phyloP scores from a whole-genome alignment of 2,797 vertebrate genomes.

The Chaunax sp. region DNA sequence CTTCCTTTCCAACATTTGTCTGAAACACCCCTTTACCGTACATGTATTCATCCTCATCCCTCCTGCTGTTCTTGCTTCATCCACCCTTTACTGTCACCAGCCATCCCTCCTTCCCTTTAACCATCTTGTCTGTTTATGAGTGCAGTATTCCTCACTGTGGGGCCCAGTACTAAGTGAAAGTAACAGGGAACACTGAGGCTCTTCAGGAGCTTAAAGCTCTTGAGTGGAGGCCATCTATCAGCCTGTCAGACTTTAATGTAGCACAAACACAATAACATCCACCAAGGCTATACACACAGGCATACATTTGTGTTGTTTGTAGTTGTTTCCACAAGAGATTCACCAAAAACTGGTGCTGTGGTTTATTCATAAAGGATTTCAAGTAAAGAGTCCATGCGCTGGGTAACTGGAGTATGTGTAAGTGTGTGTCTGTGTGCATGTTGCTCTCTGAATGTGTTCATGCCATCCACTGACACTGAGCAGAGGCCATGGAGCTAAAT shows the following conservation, averaged over 20 bases:
- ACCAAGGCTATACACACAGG: conserved; percentile 2
- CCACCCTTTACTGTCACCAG: conserved; percentile 7
- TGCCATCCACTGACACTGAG: conserved; percentile 50
- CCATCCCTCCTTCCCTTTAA: conserved; percentile 6
- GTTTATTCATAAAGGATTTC: conserved; percentile 9
- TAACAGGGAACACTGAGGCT: conserved; percentile 11
- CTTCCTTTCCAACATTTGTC: background rate
- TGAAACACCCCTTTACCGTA: conserved; percentile 8
- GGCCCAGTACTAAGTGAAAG: conserved; percentile 23
- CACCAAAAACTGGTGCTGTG: background rate
- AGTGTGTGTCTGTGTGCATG: conserved; percentile 30
- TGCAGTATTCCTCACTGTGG: conserved; percentile 1
- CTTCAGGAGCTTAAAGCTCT: conserved; percentile 29
- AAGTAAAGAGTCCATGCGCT: conserved; percentile 7
- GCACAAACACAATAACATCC: conserved; percentile 16
- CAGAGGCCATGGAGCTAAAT: conserved; percentile 47
- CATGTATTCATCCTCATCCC: conserved; percentile 21
- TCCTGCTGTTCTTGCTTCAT: conserved; percentile 1
- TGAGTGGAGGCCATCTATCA: conserved; percentile 49
- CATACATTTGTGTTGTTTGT: conserved; percentile 3
- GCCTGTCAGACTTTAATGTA: conserved; percentile 9
- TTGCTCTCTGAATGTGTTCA: conserved; percentile 42
- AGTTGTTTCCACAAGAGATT: background rate
- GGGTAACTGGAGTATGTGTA: conserved; percentile 6
- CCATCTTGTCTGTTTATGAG: conserved; percentile 40